Conservation (phyloP, 2,113 vertebrate genomes). For the Dascyllus trimaculatus region DNA sequence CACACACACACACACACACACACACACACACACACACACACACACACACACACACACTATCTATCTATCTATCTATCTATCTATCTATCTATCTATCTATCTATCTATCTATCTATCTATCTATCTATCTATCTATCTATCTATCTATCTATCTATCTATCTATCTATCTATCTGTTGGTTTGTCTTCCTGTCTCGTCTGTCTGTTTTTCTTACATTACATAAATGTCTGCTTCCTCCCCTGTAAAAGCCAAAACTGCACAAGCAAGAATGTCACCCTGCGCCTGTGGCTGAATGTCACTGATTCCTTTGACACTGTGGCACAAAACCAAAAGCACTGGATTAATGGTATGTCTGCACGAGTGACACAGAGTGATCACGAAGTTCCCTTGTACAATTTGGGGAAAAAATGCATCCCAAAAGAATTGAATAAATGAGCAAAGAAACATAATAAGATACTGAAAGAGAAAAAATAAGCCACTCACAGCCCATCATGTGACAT, state of each 20-base stretch:
- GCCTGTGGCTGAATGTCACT: slow-evolving; percentile 19
- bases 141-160: slow-evolving; percentile 13
- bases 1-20: not conserved
- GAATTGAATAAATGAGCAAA: not conserved
- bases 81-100: slow-evolving; percentile 20
- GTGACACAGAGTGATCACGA: not conserved
- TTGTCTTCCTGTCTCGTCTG: slow-evolving; percentile 22
- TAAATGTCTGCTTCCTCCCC: not conserved
- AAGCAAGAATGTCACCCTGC: not conserved
- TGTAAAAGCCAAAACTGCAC: slow-evolving; percentile 12
- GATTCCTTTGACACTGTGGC: slow-evolving; percentile 27
- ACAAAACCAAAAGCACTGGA: slow-evolving; percentile 3
- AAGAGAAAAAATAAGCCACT: not conserved
- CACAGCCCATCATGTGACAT: not conserved
- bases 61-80: slow-evolving; percentile 22
- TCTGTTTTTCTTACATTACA: slow-evolving; percentile 9
- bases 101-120: slow-evolving; percentile 30
- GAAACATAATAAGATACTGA: not conserved
- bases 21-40: slow-evolving; percentile 2
- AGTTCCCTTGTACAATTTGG: not conserved
- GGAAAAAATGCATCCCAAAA: not conserved
- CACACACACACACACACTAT: not conserved
- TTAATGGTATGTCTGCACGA: not conserved
- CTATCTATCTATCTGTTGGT: slow-evolving; percentile 28
- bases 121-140: slow-evolving; percentile 31